Percentiles rank a stretch among this genome's conserved stretches.
Conservation (phyloP, 2,113 vertebrate genomes). For the Ascaphus truei region DNA sequence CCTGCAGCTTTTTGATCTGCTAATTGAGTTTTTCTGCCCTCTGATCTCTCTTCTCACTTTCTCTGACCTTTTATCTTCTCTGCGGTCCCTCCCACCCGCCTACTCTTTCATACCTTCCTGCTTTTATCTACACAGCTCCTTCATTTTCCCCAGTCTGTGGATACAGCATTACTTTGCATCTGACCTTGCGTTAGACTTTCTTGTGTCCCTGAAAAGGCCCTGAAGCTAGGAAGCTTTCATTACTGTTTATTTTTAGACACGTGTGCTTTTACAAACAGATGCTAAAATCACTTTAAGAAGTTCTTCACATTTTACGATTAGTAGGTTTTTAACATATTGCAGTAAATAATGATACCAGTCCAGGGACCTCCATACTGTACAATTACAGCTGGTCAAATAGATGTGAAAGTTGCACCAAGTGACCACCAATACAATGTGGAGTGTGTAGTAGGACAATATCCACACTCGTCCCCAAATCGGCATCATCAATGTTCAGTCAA, state of each 20-base stretch:
- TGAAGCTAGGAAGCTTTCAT: neutral
- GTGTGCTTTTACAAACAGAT: neutral
- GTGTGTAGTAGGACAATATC: no score
- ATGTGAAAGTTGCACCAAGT: no score
- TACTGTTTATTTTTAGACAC: neutral
- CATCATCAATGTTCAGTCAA: no score
- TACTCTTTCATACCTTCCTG: neutral
- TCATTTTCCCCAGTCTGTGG: neutral
- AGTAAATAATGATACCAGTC: no score
- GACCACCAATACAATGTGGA: no score
- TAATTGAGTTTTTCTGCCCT: conserved; percentile 29
- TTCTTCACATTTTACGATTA: no score
- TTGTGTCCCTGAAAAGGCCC: neutral
- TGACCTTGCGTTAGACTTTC: neutral
- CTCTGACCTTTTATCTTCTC: conserved; percentile 12
- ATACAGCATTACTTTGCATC: neutral
- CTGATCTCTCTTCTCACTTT: conserved; percentile 7
- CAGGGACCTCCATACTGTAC: no score
- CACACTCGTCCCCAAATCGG: no score
- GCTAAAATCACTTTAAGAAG: no score
- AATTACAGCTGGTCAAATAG: no score
- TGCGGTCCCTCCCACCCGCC: neutral
- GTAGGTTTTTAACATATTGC: no score
- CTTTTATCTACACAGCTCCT: neutral
- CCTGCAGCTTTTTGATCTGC: conserved; percentile 5